Evolutionary conservation across 2,888 invertebrate genomes (phyloP).

Genomic region (Sclerodermus sp.): DNA sequence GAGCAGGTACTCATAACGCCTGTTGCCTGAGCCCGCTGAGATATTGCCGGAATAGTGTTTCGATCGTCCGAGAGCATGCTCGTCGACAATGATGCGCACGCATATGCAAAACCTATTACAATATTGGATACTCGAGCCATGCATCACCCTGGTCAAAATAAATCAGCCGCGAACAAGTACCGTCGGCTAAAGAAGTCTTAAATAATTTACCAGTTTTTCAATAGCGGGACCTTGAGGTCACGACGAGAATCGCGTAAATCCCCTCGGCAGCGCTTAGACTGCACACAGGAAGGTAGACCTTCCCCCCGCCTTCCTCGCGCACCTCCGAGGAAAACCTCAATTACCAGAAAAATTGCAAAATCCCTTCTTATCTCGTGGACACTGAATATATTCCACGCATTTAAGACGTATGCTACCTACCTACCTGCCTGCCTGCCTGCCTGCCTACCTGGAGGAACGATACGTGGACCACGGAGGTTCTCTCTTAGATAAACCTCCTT

Average conservation of each 20-base stretch:
- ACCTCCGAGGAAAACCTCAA: not conserved
- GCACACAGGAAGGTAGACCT: too few relatives aligned
- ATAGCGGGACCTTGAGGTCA: conserved; percentile 32
- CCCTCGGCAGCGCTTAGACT: conserved; percentile 18
- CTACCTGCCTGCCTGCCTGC: too few relatives aligned
- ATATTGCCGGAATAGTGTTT: conserved; percentile 57
- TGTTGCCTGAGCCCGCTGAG: conserved; percentile 48
- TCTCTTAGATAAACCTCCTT: too few relatives aligned
- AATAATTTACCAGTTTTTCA: conserved; percentile 37
- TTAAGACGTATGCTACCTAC: too few relatives aligned
- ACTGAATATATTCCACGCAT: not conserved
- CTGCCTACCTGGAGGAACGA: too few relatives aligned
- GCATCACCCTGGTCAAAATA: conserved; percentile 55
- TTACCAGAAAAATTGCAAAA: too few relatives aligned
- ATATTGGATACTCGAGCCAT: conserved; percentile 53
- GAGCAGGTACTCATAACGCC: conserved; percentile 54
- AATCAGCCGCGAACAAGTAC: conserved; percentile 53
- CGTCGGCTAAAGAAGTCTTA: conserved; percentile 34
- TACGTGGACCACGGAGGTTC: too few relatives aligned
- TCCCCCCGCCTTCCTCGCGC: not conserved
- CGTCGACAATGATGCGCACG: conserved; percentile 48
- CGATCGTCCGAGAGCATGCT: conserved; percentile 43
- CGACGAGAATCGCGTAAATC: conserved; percentile 37
- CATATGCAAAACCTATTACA: conserved; percentile 51
- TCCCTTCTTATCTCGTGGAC: conserved; percentile 1